phyloP scores from a whole-genome alignment of 2,113 vertebrate species.

The Odobenus rosmarus region DNA sequence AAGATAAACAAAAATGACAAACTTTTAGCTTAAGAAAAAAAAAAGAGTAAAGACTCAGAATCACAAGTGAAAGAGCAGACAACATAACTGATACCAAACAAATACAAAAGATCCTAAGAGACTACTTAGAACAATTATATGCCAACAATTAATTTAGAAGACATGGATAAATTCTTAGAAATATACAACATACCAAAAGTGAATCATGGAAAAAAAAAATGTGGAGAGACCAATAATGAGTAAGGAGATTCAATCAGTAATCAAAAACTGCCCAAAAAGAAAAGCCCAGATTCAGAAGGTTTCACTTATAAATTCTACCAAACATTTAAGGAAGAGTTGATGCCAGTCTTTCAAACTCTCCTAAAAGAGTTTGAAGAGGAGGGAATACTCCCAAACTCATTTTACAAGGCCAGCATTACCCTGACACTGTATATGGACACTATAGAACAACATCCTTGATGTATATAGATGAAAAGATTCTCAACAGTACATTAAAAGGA shows the following conservation, averaged over 20 bases:
- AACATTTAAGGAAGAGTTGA: not conserved
- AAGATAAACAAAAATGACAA: not conserved
- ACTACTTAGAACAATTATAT: not conserved
- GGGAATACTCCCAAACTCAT: not conserved
- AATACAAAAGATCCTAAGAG: not conserved
- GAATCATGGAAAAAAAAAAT: not conserved
- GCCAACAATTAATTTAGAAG: not conserved
- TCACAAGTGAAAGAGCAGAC: not conserved
- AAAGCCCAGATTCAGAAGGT: not conserved
- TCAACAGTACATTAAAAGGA: not conserved
- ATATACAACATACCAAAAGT: not conserved
- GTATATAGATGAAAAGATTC: not conserved
- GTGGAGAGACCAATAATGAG: not conserved
- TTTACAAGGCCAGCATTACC: not conserved
- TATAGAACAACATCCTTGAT: not conserved
- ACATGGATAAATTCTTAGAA: not conserved
- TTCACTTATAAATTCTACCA: not conserved
- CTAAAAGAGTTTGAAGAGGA: not conserved
- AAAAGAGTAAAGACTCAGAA: not conserved
- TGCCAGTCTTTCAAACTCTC: not conserved
- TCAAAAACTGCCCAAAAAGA: not conserved
- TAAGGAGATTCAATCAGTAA: not conserved
- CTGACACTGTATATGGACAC: not conserved
- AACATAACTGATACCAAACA: not conserved
- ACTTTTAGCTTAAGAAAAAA: not conserved